These are phyloP conservation scores for Erythrocercus mccallii DNA, from an alignment of 2,113 vertebrate genomes.

Conservation along the genomic window DNA sequence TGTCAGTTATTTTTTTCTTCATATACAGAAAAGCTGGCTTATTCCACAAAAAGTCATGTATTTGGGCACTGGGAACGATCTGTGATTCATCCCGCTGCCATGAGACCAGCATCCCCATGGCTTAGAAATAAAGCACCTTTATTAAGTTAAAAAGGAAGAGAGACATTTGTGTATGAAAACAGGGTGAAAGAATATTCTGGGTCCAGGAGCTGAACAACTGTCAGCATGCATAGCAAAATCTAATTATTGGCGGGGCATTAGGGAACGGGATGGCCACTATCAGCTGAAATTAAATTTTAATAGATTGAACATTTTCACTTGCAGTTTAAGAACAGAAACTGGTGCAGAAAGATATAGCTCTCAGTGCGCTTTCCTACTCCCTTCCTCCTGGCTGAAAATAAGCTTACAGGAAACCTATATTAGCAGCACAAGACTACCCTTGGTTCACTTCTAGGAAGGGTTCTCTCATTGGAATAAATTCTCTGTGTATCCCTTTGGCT, in stretches of 20 bases:
- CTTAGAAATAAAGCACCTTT: neutral
- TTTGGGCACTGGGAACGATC: neutral
- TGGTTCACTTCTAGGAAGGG: neutral
- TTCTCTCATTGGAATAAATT: accelerated
- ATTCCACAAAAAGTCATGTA: neutral
- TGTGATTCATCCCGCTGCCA: neutral
- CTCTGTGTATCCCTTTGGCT: accelerated
- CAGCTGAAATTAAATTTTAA: neutral
- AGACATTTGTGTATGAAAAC: neutral
- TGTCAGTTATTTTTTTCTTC: neutral
- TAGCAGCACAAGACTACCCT: neutral
- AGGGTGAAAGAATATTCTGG: neutral
- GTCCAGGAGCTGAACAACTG: neutral
- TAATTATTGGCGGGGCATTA: accelerated
- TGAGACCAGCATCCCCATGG: neutral
- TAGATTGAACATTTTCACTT: neutral
- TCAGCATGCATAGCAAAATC: neutral
- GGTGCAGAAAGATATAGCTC: neutral
- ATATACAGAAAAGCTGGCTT: neutral
- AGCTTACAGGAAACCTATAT: neutral
- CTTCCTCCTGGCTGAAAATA: neutral
- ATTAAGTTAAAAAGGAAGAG: neutral
- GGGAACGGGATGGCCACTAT: neutral
- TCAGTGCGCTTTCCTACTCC: neutral
- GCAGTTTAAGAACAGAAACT: neutral